Conservation (phyloP, 1,140 invertebrate species). For the Atta colombica region DNA sequence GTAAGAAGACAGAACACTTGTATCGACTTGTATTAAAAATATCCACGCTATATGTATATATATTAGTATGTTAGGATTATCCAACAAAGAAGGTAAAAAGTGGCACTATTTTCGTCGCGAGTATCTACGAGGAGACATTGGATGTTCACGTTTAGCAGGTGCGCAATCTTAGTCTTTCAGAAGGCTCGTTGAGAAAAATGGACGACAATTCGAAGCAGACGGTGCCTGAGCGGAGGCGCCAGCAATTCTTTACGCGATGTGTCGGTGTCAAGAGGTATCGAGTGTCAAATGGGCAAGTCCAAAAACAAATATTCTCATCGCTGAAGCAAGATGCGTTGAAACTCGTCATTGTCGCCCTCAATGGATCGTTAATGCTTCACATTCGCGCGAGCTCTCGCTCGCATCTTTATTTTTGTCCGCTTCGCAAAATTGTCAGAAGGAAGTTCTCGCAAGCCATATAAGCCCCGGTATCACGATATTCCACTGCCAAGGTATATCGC, state of each 20-base stretch:
- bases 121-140: background rate
- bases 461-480: slow-evolving; percentile 67
- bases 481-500: slow-evolving; percentile 44
- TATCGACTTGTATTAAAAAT: too few species aligned
- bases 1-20: too few species aligned
- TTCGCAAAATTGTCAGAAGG: slow-evolving; percentile 78
- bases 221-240: slow-evolving; percentile 67
- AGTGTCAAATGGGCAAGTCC: slow-evolving; percentile 79
- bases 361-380: slow-evolving; percentile 80
- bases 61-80: background rate
- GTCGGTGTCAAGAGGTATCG: slow-evolving; percentile 79
- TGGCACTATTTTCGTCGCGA: background rate
- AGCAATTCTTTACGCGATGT: slow-evolving; percentile 75
- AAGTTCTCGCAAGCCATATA: slow-evolving; percentile 79
- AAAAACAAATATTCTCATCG: slow-evolving; percentile 81
- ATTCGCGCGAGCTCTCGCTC: slow-evolving; percentile 59
- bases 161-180: background rate
- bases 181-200: slow-evolving; percentile 56
- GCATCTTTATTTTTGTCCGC: slow-evolving; percentile 74
- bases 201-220: slow-evolving; percentile 63
- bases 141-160: slow-evolving; percentile 62
- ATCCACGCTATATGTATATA: background rate
- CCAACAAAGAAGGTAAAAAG: background rate
- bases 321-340: slow-evolving; percentile 54
- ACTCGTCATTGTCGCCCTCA: slow-evolving; percentile 74